These are phyloP conservation scores for Tuta absoluta DNA, from an alignment of 2,888 invertebrate genomes.

Conservation along the genomic window DNA sequence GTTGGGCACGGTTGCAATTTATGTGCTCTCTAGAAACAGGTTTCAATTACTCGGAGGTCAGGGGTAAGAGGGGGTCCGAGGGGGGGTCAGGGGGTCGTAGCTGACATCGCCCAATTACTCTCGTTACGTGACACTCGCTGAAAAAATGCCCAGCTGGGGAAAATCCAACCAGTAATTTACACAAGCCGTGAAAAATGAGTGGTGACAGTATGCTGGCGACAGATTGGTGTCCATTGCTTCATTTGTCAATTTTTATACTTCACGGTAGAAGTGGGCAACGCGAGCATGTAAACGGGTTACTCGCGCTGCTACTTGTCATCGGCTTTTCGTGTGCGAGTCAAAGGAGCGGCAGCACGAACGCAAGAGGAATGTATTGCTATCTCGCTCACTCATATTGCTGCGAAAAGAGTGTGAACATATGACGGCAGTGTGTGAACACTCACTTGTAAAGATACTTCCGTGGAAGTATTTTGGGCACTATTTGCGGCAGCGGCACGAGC, in stretches of 20 bases:
- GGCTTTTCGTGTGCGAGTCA: too few species aligned
- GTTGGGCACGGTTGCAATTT: neutral
- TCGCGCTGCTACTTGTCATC: too few species aligned
- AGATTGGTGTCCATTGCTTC: neutral
- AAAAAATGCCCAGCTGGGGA: conserved; percentile 15
- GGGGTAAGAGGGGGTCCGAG: neutral
- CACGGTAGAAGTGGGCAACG: too few species aligned
- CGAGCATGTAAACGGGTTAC: too few species aligned
- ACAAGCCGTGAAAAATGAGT: neutral
- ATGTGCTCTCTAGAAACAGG: conserved; percentile 7
- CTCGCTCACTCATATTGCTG: too few species aligned
- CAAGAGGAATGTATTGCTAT: too few species aligned
- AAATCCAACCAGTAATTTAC: conserved; percentile 11
- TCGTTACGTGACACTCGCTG: conserved; percentile 13
- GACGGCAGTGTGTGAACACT: too few species aligned
- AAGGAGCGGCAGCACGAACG: too few species aligned
- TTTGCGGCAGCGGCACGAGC: too few species aligned
- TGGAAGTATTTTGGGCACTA: too few species aligned
- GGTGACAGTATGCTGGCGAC: neutral
- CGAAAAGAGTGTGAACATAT: too few species aligned
- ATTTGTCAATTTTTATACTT: neutral
- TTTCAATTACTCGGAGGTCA: conserved; percentile 7
- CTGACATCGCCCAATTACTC: conserved; percentile 16
- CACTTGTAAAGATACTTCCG: too few species aligned
- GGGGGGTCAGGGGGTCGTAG: neutral